Base-by-base conservation (phyloP, 2,888 invertebrate genomes). In the Lysandra coridon region DNA sequence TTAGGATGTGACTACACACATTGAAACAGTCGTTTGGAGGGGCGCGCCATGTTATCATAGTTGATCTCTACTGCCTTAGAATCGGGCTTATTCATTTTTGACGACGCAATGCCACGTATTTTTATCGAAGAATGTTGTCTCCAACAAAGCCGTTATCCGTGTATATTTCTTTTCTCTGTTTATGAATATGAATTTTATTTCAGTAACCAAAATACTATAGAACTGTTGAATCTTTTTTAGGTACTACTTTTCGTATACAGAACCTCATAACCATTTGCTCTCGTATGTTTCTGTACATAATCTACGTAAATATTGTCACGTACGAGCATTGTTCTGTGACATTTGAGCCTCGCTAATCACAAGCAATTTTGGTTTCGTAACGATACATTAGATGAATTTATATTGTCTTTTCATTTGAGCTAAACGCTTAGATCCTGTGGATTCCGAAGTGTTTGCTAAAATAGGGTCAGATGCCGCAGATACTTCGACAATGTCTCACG, bases 281-380 rank as follows among this genome's bases (percentile, higher is more conserved):
- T 89, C 91, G 92, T 89, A 87, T 86, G 85, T 90, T 91, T 88
- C 86, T 81, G 80, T 81, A 80, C 87, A 89, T 90, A 89, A 86
- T 88, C 88, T 85, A 85, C 88, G 90, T 90, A 93, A 94, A 93
- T 92, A 91, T 85, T 89, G 90, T 92, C 94, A 93, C 93, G 92
- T 92, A 85, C 86, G 85, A 86, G 90, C 90, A 94, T 94, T 94
- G 94, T 94, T 93, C 94, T 92, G 90, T 93, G 94, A 94, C 93
- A 94, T 94, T 94, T 94, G 87, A 92, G 92, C 88, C 90, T 90
- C 87, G 89, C 92, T 93, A 94, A 93, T 94, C 90, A 93, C 92
- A 90, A 93, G 90, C 92, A 93, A 94, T 94, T 94, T 92, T 81
- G 89, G 87, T 93, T 92, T 92, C 90, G 93, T 90, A 94, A 94